Percentiles rank a stretch among this genome's conserved stretches.
Conservation (phyloP, 2,797 vertebrate species). For the Cynopterus sphinx region DNA sequence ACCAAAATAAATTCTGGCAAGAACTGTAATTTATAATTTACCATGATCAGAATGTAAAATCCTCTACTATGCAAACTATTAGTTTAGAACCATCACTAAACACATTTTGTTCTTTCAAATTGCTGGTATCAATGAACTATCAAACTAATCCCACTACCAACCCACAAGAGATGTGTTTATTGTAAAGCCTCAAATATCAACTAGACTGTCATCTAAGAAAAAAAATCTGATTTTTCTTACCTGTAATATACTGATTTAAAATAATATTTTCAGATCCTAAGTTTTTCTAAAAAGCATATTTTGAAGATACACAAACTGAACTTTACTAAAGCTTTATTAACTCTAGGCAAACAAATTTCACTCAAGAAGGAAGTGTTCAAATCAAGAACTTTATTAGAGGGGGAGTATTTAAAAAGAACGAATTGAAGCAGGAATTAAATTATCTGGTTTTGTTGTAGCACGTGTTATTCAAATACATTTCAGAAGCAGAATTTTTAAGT, state of each 20-base stretch:
- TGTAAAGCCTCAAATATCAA: conserved; percentile 24
- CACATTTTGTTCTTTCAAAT: conserved; percentile 30
- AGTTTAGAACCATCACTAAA: conserved; percentile 27
- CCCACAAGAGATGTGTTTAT: conserved; percentile 29
- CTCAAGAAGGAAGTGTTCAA: conserved; percentile 41
- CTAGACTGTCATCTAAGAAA: conserved; percentile 29
- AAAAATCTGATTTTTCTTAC: conserved; percentile 12
- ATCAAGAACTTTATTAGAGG: conserved; percentile 58
- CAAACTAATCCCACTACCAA: conserved; percentile 38
- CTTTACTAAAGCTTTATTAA: conserved; percentile 27
- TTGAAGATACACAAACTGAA: conserved; percentile 50
- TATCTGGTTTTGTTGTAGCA: not conserved
- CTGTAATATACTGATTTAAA: conserved; percentile 14
- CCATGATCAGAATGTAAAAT: conserved; percentile 14
- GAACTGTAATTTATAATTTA: conserved; percentile 40
- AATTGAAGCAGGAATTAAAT: conserved; percentile 6
- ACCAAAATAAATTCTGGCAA: conserved; percentile 59
- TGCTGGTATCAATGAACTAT: not conserved
- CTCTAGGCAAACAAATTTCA: conserved; percentile 65
- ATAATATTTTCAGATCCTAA: not conserved
- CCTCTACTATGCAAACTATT: conserved; percentile 45
- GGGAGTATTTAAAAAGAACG: conserved; percentile 52
- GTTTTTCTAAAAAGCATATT: not conserved
- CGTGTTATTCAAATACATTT: conserved; percentile 19
- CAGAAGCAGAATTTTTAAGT: conserved; percentile 48